phyloP scores from a whole-genome alignment of 2,888 invertebrate genomes.

The Dynastes maya region DNA sequence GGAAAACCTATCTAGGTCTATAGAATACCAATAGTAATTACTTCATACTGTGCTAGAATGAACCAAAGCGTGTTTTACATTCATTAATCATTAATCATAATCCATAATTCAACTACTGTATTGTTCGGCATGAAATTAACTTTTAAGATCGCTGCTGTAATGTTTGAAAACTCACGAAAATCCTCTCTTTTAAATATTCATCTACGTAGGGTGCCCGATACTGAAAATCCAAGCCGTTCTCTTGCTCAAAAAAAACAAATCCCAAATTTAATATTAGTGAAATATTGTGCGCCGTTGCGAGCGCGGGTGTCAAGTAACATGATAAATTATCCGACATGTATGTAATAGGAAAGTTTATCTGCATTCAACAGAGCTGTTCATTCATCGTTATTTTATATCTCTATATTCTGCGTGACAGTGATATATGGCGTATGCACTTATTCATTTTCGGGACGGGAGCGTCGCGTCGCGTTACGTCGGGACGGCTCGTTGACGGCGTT shows the following conservation, averaged over 20 bases:
- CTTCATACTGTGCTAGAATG: too few relatives aligned
- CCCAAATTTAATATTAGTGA: constrained; percentile 50
- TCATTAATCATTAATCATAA: too few relatives aligned
- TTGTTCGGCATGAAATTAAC: background rate
- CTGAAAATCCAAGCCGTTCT: background rate
- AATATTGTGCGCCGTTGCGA: constrained; percentile 45
- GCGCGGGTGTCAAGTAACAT: constrained; percentile 60
- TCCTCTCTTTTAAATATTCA: background rate
- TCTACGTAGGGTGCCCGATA: background rate
- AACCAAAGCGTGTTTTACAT: too few relatives aligned
- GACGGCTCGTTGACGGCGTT: constrained; percentile 40
- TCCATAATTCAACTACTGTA: too few relatives aligned
- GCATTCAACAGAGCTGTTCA: constrained; percentile 70
- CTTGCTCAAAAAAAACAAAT: background rate
- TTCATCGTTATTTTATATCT: constrained; percentile 72
- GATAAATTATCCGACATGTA: constrained; percentile 70
- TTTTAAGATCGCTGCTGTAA: background rate
- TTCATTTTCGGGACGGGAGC: constrained; percentile 65
- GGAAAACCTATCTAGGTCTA: too few relatives aligned
- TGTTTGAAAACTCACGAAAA: background rate
- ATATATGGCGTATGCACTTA: constrained; percentile 71
- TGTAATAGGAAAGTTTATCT: constrained; percentile 71
- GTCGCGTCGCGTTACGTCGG: constrained; percentile 63
- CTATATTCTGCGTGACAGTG: constrained; percentile 70
- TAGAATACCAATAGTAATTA: too few relatives aligned